phyloP scores from a whole-genome alignment of 2,113 vertebrate genomes.

The Caracal caracal region DNA sequence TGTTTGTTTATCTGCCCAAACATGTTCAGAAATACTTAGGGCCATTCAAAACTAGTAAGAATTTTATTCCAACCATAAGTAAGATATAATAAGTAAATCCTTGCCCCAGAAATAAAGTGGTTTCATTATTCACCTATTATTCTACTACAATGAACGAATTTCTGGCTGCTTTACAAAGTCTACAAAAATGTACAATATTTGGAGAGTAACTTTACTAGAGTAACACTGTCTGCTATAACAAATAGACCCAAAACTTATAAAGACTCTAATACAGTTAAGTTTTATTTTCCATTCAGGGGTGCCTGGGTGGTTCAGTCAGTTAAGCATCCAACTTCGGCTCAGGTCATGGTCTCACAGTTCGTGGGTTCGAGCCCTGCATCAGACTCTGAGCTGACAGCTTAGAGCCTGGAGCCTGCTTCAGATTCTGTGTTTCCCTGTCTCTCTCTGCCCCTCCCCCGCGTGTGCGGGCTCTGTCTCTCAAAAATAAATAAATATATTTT shows the following conservation, averaged over 20 bases:
- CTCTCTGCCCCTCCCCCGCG: too few species aligned
- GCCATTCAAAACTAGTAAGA: not conserved
- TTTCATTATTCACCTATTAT: not conserved
- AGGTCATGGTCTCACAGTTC: too few species aligned
- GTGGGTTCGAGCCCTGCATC: too few species aligned
- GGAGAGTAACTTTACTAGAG: not conserved
- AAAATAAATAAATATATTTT: too few species aligned
- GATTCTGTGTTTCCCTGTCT: too few species aligned
- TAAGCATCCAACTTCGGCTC: too few species aligned
- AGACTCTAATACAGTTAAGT: not conserved
- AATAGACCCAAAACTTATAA: not conserved
- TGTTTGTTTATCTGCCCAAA: not conserved
- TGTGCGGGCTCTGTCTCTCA: too few species aligned
- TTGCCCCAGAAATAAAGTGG: not conserved
- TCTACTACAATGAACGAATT: not conserved
- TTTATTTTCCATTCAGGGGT: not conserved
- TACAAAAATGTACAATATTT: constrained; percentile 16
- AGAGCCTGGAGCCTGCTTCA: too few species aligned
- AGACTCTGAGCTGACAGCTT: too few species aligned
- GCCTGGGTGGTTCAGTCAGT: too few species aligned
- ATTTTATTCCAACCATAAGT: not conserved
- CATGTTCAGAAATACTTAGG: not conserved
- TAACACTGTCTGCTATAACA: not conserved
- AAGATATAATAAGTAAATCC: not conserved
- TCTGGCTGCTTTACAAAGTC: not conserved